Evolutionary conservation across 2,888 invertebrate genomes (phyloP).

Genomic region (Rhingia rostrata): DNA sequence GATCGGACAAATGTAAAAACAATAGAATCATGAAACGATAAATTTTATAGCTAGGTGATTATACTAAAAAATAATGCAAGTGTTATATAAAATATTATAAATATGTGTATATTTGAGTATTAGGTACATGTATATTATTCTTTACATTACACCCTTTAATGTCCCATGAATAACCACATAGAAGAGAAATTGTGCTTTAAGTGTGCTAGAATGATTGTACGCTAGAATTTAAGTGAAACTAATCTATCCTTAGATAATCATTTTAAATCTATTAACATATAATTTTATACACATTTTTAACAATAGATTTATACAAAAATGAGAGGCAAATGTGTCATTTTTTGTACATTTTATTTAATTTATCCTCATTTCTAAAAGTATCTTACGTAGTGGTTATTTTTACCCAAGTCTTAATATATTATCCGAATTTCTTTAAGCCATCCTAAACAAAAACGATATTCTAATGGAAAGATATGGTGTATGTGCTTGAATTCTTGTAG

Average conservation of each 20-base stretch:
- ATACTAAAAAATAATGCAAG: slow-evolving; percentile 39
- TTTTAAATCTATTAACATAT: slow-evolving; percentile 3
- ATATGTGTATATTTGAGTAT: slow-evolving; percentile 51
- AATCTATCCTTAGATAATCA: slow-evolving; percentile 24
- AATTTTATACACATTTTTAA: neutral
- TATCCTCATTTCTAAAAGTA: too few species aligned
- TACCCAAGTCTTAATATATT: too few species aligned
- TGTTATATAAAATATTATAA: slow-evolving; percentile 39
- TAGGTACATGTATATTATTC: neutral
- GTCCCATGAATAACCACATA: slow-evolving; percentile 33
- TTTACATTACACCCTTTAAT: slow-evolving; percentile 50
- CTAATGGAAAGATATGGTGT: too few species aligned
- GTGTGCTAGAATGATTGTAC: slow-evolving; percentile 65
- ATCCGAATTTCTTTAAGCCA: too few species aligned
- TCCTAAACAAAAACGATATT: too few species aligned
- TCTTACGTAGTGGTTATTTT: too few species aligned
- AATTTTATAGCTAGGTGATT: slow-evolving; percentile 67
- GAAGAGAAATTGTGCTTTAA: slow-evolving; percentile 61
- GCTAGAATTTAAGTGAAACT: slow-evolving; percentile 32
- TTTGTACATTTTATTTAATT: too few species aligned
- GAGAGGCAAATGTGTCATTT: slow-evolving; percentile 16
- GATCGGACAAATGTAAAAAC: slow-evolving; percentile 58
- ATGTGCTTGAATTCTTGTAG: too few species aligned
- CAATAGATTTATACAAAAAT: neutral
- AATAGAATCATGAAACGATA: slow-evolving; percentile 43